phyloP scores from a whole-genome alignment of 2,113 vertebrate species.

The Phyllostomus discolor region DNA sequence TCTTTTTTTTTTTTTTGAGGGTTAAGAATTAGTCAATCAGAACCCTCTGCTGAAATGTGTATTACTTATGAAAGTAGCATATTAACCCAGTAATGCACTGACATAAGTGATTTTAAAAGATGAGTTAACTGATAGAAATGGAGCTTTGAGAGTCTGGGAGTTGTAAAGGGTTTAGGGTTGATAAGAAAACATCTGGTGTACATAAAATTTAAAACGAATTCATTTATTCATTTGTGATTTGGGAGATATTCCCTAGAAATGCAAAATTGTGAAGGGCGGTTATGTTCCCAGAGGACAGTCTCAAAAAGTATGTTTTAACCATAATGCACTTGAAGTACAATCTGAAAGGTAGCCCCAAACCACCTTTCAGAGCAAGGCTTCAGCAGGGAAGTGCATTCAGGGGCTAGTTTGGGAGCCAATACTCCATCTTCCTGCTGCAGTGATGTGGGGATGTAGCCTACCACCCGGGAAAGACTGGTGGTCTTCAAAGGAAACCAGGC shows the following conservation, averaged over 20 bases:
- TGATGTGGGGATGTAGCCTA: no score
- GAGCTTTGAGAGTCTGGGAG: neutral
- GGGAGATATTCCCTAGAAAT: neutral
- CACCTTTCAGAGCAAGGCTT: neutral
- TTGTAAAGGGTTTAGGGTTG: neutral
- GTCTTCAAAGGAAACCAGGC: neutral
- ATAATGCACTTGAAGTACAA: neutral
- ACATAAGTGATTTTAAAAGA: neutral
- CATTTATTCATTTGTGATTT: neutral
- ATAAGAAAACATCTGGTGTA: neutral
- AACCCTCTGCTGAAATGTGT: neutral
- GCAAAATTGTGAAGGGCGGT: neutral
- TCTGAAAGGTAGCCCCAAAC: neutral
- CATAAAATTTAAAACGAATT: neutral
- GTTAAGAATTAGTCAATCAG: neutral
- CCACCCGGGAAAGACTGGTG: neutral
- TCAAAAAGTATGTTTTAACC: neutral
- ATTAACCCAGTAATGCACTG: neutral
- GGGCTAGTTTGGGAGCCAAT: no score
- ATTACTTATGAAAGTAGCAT: neutral
- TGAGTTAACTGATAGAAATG: neutral
- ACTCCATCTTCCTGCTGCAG: neutral
- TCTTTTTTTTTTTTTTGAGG: neutral
- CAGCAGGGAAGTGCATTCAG: neutral
- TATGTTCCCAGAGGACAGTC: neutral